phyloP scores from a whole-genome alignment of 1,140 invertebrate genomes.

The Drosophila obscura region DNA sequence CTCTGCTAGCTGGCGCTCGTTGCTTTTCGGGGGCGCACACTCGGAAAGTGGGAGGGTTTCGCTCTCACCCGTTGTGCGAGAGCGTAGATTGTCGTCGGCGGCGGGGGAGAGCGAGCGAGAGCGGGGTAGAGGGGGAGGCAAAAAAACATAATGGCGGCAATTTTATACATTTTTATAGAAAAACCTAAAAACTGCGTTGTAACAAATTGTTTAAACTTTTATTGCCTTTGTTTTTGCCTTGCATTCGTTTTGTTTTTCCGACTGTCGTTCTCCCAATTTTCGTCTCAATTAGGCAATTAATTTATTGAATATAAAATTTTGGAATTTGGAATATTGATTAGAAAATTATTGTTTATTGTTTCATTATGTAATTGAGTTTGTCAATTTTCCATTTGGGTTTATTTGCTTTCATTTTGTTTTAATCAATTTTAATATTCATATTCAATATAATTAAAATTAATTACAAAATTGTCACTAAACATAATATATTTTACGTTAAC shows the following conservation, averaged over 20 bases:
- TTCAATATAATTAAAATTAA: no score
- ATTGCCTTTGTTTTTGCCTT: conserved; percentile 47
- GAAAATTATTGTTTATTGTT: conserved; percentile 1
- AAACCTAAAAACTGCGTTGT: conserved; percentile 76
- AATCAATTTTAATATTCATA: no score
- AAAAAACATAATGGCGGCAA: conserved; percentile 76
- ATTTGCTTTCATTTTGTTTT: neutral
- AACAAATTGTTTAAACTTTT: conserved; percentile 76
- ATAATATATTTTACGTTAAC: no score
- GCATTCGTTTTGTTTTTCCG: conserved; percentile 26
- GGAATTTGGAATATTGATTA: conserved; percentile 27
- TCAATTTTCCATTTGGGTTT: neutral
- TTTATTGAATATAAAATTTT: conserved; percentile 21
- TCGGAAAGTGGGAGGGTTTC: conserved; percentile 27
- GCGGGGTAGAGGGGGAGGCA: conserved; percentile 15
- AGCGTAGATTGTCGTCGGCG: conserved; percentile 24
- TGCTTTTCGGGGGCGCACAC: conserved; percentile 33
- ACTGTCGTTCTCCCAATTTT: conserved; percentile 9
- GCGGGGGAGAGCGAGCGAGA: conserved; percentile 16
- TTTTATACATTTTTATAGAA: conserved; percentile 72
- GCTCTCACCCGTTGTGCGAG: neutral
- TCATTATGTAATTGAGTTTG: conserved; percentile 10
- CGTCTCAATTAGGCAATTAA: conserved; percentile 50
- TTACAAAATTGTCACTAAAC: no score
- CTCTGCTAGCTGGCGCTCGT: conserved; percentile 44